A percentile compares a stretch with the other conserved stretches of the same genome.
Evolutionary conservation across 2,797 vertebrate genomes (phyloP).

Genomic region (Antrozous pallidus): DNA sequence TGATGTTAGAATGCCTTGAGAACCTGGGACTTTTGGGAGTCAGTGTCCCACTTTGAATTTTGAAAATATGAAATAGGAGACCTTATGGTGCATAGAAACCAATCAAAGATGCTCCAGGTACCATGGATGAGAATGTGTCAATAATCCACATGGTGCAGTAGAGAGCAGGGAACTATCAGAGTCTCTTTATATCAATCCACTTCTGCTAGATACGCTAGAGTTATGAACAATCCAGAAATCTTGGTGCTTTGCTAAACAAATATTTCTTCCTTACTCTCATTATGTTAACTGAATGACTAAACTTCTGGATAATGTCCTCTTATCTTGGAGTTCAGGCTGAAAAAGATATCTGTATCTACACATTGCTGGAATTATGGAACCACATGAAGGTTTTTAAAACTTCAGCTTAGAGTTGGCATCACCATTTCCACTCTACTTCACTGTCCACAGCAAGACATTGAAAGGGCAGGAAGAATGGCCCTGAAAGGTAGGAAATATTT

Average conservation of each 20-base stretch:
- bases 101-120: not conserved
- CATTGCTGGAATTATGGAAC: too few relatives aligned
- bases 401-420: not conserved
- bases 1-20: not conserved
- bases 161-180: not conserved
- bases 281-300: not conserved
- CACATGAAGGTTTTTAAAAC: not conserved
- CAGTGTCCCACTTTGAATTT: not conserved
- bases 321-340: not conserved
- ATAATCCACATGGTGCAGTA: not conserved
- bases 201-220: not conserved
- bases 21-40: not conserved
- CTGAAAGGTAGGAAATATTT: not conserved
- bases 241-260: not conserved
- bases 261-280: not conserved
- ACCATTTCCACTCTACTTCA: not conserved
- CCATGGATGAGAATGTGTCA: not conserved
- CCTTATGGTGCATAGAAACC: not conserved
- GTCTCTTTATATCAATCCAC: not conserved
- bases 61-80: not conserved
- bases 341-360: not conserved
- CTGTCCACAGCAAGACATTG: not conserved
- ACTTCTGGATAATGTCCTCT: not conserved
- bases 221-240: not conserved
- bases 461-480: not conserved